A percentile compares a stretch with the other conserved stretches of the same genome.
Evolutionary conservation across 2,888 invertebrate genomes (phyloP).

Genomic region (Drosophila helvetica): DNA sequence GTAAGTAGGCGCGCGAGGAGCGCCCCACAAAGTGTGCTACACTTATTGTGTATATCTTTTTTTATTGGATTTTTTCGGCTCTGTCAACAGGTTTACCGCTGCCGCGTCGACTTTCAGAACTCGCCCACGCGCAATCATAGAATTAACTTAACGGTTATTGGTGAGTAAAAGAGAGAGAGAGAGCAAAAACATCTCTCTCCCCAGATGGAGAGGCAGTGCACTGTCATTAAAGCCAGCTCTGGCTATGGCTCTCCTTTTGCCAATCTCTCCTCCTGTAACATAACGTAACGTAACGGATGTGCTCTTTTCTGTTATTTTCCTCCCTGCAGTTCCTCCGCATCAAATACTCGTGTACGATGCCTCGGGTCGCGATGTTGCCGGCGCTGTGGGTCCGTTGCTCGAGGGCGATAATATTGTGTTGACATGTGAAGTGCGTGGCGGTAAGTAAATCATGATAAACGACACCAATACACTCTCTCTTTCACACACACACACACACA

Average conservation of each 20-base stretch:
- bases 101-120: slow-evolving; percentile 95
- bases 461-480: slow-evolving; percentile 57
- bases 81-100: slow-evolving; percentile 87
- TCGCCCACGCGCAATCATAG: slow-evolving; percentile 95
- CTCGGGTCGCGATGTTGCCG: slow-evolving; percentile 91
- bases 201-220: slow-evolving; percentile 50
- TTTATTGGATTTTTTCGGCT: slow-evolving; percentile 43
- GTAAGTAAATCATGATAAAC: slow-evolving; percentile 86
- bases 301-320: not conserved
- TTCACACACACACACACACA: slow-evolving; percentile 2
- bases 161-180: slow-evolving; percentile 86
- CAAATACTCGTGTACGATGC: slow-evolving; percentile 93
- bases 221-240: slow-evolving; percentile 50
- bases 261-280: slow-evolving; percentile 8
- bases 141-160: slow-evolving; percentile 94
- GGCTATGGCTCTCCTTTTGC: slow-evolving; percentile 60
- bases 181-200: not conserved
- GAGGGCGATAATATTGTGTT: slow-evolving; percentile 92
- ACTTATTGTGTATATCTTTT: slow-evolving; percentile 33
- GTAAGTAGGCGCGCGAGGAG: slow-evolving; percentile 78
- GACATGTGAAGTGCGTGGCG: slow-evolving; percentile 94
- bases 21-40: slow-evolving; percentile 24
- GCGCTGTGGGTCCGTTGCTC: slow-evolving; percentile 91
- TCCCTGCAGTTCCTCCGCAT: slow-evolving; percentile 91
- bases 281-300: slow-evolving; percentile 6